Conservation (phyloP, 2,113 vertebrate species). For the Leucosticte australis region DNA sequence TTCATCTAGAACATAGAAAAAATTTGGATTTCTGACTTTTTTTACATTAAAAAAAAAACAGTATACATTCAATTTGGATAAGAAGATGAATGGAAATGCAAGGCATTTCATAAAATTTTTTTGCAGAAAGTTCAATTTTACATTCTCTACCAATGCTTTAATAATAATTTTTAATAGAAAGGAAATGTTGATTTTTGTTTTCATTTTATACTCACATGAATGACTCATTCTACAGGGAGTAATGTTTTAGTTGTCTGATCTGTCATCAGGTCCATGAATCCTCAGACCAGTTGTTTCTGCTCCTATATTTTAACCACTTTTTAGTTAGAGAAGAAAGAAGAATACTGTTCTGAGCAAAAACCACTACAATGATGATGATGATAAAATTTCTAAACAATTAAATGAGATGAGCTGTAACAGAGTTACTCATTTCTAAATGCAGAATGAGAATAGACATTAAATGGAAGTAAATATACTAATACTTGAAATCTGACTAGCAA, state of each 20-base stretch:
- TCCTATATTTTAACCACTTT: background rate
- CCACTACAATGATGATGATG: background rate
- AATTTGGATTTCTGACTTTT: background rate
- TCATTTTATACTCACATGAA: background rate
- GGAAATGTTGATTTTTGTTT: background rate
- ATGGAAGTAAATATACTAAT: background rate
- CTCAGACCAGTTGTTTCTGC: background rate
- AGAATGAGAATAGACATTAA: background rate
- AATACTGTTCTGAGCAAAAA: background rate
- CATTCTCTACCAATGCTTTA: background rate
- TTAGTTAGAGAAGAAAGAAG: background rate
- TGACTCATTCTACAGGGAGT: background rate
- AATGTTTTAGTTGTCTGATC: background rate
- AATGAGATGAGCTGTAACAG: background rate
- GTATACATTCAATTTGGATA: background rate
- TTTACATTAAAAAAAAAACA: background rate
- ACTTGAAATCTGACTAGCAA: background rate
- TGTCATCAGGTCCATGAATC: background rate
- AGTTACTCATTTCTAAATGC: background rate
- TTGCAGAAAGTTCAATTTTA: background rate
- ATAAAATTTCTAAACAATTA: background rate
- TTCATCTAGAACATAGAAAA: background rate
- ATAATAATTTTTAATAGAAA: background rate
- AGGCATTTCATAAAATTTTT: background rate
- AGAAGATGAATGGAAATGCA: background rate